A percentile compares a stretch with the other conserved stretches of the same genome.
phyloP scores from a whole-genome alignment of 2,113 vertebrate genomes.

The Paramormyrops kingsleyae region DNA sequence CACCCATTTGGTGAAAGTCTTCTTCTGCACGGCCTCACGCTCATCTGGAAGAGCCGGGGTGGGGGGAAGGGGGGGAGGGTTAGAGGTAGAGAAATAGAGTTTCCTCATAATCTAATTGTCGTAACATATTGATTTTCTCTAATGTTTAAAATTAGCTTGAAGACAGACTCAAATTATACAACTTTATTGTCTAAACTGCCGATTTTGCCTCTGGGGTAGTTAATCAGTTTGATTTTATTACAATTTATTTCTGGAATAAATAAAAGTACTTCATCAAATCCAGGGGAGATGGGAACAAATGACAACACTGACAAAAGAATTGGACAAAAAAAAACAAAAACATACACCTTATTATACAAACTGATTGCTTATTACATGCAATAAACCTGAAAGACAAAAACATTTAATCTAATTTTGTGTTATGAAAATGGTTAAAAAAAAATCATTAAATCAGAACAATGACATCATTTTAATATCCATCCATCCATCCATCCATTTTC shows the following conservation, averaged over 20 bases:
- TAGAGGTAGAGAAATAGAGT: background rate
- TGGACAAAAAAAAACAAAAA: background rate
- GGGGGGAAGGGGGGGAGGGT: background rate
- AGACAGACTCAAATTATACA: background rate
- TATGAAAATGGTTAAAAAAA: background rate
- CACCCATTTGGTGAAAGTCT: constrained; percentile 95
- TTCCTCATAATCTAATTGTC: background rate
- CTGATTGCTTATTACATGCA: background rate
- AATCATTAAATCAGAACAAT: background rate
- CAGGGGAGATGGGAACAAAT: background rate
- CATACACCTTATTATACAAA: background rate
- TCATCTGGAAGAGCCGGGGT: constrained; percentile 67
- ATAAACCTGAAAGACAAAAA: background rate
- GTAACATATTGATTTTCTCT: background rate
- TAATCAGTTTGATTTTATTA: background rate
- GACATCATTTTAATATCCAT: background rate
- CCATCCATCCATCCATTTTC: background rate
- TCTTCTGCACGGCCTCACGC: constrained; percentile 94
- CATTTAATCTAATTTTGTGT: background rate
- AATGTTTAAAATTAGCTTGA: background rate
- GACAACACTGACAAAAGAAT: background rate
- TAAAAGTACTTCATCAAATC: background rate
- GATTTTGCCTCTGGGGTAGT: background rate
- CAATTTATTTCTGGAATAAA: background rate
- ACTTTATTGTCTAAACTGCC: background rate